These are phyloP conservation scores for Hartigia nigra DNA, from an alignment of 2,888 invertebrate species.

Conservation along the genomic window DNA sequence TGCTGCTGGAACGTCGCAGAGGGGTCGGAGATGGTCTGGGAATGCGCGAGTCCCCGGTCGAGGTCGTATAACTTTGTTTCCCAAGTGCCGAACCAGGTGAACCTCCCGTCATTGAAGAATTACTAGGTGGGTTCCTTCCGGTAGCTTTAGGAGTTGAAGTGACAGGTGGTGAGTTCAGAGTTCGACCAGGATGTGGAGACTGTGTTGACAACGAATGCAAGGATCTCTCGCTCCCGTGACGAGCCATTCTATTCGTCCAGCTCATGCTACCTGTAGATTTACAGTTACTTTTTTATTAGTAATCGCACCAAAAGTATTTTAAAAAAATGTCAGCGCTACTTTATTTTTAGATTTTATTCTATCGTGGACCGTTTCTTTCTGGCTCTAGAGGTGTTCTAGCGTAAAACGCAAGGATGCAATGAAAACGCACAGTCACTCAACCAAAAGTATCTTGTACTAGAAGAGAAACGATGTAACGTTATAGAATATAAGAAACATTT, in stretches of 20 bases:
- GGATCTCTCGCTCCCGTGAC: conserved; percentile 46
- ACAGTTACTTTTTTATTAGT: too few relatives aligned
- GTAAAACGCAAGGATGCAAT: too few relatives aligned
- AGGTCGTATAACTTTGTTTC: conserved; percentile 2
- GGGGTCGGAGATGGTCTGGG: conserved; percentile 63
- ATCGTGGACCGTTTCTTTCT: too few relatives aligned
- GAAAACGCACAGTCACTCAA: too few relatives aligned
- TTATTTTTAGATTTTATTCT: too few relatives aligned
- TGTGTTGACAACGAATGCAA: conserved; percentile 36
- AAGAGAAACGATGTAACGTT: too few relatives aligned
- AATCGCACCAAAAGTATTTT: too few relatives aligned
- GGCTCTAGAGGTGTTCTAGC: too few relatives aligned
- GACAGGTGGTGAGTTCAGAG: conserved; percentile 10
- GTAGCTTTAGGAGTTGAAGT: conserved; percentile 14
- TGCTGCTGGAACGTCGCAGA: conserved; percentile 75
- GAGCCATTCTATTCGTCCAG: conserved; percentile 44
- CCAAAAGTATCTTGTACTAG: too few relatives aligned
- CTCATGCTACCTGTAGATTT: conserved; percentile 28
- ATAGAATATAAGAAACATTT: too few relatives aligned
- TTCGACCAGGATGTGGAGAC: not conserved
- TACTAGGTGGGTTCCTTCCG: conserved; percentile 14
- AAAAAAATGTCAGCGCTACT: too few relatives aligned
- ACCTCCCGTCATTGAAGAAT: not conserved
- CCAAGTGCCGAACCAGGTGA: conserved; percentile 14
- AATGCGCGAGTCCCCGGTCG: conserved; percentile 66